Evolutionary conservation across 2,888 invertebrate genomes (phyloP).

Genomic region (Gibbula magus): DNA sequence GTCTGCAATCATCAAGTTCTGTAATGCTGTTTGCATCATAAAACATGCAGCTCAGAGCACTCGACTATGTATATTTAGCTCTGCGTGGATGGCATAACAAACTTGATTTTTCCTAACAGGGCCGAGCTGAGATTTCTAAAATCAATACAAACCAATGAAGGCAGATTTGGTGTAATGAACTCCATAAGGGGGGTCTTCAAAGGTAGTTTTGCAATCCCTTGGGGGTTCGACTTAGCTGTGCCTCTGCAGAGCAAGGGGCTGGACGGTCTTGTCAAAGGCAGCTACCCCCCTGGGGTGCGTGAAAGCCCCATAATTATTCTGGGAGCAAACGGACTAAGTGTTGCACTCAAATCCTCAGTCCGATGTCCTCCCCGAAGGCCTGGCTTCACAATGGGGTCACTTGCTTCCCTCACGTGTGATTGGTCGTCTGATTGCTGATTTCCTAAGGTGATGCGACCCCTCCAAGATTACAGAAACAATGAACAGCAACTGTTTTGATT

Average conservation of each 20-base stretch:
- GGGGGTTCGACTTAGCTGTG: neutral
- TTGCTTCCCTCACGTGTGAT: neutral
- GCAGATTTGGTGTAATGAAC: conserved; percentile 21
- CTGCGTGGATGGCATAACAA: neutral
- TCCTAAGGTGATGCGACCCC: neutral
- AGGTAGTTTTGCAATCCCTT: neutral
- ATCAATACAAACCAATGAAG: conserved; percentile 9
- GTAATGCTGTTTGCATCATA: neutral
- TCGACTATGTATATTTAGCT: conserved; percentile 3
- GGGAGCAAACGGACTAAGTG: conserved; percentile 10
- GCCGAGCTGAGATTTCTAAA: conserved; percentile 13
- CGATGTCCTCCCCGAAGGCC: neutral
- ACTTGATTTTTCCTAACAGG: neutral
- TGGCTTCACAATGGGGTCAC: conserved; percentile 9
- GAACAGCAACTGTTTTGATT: conserved; percentile 3
- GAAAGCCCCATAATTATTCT: conserved; percentile 27
- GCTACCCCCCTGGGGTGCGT: conserved; percentile 21
- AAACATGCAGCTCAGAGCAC: too few species aligned
- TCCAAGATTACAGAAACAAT: neutral
- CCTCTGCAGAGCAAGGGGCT: neutral
- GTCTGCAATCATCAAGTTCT: neutral
- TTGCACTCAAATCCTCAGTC: conserved; percentile 6
- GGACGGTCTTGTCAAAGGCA: conserved; percentile 22
- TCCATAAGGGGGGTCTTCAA: conserved; percentile 22
- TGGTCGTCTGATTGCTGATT: neutral